A percentile compares a stretch with the other conserved stretches of the same genome.
Evolutionary conservation across 2,888 invertebrate species (phyloP).

Genomic region (Macrophya alboannulata): DNA sequence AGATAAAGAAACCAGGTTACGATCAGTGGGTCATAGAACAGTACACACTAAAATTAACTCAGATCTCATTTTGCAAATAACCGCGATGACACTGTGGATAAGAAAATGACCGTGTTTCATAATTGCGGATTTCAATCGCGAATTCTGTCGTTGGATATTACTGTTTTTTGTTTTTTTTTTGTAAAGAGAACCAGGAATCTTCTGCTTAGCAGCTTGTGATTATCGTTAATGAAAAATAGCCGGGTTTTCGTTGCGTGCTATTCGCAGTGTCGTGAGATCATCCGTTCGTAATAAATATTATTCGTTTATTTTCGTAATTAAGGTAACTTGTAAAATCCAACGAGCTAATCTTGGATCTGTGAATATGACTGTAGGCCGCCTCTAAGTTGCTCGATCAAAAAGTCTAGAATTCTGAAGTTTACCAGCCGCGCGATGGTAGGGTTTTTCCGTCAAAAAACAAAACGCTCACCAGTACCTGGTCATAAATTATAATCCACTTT

Average conservation of each 20-base stretch:
- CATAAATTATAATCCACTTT: neutral
- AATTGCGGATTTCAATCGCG: neutral
- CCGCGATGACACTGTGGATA: constrained; percentile 1
- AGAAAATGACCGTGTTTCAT: neutral
- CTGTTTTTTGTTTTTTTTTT: neutral
- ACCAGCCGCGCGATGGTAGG: neutral
- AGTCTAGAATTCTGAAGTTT: neutral
- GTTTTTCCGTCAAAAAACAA: constrained; percentile 1
- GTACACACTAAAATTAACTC: neutral
- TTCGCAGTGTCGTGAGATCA: constrained; percentile 47
- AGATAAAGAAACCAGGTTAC: constrained; percentile 23
- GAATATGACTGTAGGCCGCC: neutral
- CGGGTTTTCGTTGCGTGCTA: constrained; percentile 23
- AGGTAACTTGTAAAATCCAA: constrained; percentile 35
- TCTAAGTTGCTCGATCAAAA: neutral
- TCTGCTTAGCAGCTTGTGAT: neutral
- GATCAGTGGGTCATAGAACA: constrained; percentile 10
- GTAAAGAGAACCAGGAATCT: neutral
- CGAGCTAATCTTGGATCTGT: constrained; percentile 35
- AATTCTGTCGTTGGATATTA: neutral
- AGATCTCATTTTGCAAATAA: constrained; percentile 5
- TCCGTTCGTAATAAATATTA: constrained; percentile 20
- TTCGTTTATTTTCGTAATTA: constrained; percentile 32
- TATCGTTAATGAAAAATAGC: constrained; percentile 1
- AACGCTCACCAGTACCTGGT: neutral